These are phyloP conservation scores for Morpho helenor DNA, from an alignment of 2,888 invertebrate species.

Conservation along the genomic window DNA sequence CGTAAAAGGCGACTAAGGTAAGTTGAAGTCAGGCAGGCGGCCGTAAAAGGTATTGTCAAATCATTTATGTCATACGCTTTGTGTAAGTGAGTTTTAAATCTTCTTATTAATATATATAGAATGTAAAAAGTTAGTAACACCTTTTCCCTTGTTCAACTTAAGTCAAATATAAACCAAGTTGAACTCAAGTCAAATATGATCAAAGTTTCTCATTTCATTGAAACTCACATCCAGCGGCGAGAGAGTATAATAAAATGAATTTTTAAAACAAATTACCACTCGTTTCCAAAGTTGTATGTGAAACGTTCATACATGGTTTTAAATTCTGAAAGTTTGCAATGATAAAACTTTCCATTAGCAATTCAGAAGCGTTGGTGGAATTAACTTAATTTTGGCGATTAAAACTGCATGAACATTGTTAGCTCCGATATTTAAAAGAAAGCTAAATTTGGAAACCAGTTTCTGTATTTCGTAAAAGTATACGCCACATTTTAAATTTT, in stretches of 20 bases:
- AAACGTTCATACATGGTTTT: not conserved
- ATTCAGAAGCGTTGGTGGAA: not conserved
- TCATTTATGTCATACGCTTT: too few relatives aligned
- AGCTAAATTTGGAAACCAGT: not conserved
- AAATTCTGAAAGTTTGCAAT: conserved; percentile 5
- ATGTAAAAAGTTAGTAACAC: too few relatives aligned
- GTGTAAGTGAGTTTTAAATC: too few relatives aligned
- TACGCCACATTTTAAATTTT: too few relatives aligned
- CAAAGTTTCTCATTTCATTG: conserved; percentile 6
- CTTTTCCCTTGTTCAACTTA: too few relatives aligned
- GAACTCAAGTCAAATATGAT: not conserved
- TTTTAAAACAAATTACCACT: conserved; percentile 12
- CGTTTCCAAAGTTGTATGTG: not conserved
- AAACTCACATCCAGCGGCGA: not conserved
- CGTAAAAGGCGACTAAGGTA: too few relatives aligned
- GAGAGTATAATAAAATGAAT: conserved; percentile 12
- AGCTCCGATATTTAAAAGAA: not conserved
- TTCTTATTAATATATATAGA: too few relatives aligned
- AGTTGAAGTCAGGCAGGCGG: too few relatives aligned
- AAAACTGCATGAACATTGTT: not conserved
- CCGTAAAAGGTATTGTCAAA: too few relatives aligned
- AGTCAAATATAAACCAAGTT: not conserved
- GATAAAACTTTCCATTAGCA: conserved; percentile 6
- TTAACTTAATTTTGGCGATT: conserved; percentile 6
- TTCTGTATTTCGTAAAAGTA: too few relatives aligned